Conservation (phyloP, 2,888 invertebrate genomes). For the Philopedon plagiatum region DNA sequence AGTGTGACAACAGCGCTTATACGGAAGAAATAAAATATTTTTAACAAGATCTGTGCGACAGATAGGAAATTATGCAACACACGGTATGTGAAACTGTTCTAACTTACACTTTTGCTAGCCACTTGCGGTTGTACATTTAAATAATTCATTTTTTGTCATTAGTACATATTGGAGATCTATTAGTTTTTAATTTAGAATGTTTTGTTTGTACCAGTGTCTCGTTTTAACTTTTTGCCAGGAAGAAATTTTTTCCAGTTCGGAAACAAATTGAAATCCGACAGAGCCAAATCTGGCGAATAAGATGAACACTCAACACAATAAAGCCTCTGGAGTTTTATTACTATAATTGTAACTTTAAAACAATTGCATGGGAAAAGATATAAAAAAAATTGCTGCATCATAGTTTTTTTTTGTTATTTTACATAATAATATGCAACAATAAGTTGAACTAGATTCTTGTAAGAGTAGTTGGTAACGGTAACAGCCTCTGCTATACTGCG, state of each 20-base stretch:
- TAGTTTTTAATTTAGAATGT: too few species aligned
- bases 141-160: not conserved
- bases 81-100: slow-evolving; percentile 28
- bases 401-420: not conserved
- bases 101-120: slow-evolving; percentile 13
- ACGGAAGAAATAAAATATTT: slow-evolving; percentile 27
- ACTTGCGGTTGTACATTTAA: not conserved
- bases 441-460: slow-evolving; percentile 2
- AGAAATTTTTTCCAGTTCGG: too few species aligned
- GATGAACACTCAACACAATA: too few species aligned
- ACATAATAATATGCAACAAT: not conserved
- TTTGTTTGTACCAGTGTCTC: too few species aligned
- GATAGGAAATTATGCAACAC: slow-evolving; percentile 33
- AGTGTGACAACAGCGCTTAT: slow-evolving; percentile 11
- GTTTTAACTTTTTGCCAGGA: too few species aligned
- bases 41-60: slow-evolving; percentile 24
- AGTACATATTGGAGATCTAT: not conserved
- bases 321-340: too few species aligned
- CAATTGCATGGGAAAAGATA: not conserved
- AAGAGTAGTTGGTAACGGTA: not conserved
- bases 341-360: too few species aligned
- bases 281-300: too few species aligned
- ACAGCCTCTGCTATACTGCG: not conserved
- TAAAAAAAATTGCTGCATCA: not conserved
- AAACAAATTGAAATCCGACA: too few species aligned